These are phyloP conservation scores for Isichthys henryi DNA, from an alignment of 2,113 vertebrate genomes.

Conservation along the genomic window DNA sequence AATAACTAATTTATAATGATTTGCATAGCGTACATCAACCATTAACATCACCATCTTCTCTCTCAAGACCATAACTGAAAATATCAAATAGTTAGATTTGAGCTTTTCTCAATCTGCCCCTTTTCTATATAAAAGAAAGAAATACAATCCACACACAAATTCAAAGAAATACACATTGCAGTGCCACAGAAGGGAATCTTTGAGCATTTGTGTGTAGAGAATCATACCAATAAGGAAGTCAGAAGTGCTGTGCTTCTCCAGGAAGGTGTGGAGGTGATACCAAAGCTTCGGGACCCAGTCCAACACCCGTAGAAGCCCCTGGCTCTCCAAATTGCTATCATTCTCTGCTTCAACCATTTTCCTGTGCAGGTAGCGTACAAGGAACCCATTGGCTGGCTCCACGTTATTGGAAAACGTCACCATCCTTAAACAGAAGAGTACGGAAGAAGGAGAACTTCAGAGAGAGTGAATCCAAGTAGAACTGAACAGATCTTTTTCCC, in stretches of 20 bases:
- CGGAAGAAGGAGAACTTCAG: neutral
- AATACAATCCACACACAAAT: neutral
- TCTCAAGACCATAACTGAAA: neutral
- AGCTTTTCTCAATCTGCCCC: neutral
- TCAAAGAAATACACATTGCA: neutral
- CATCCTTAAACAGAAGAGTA: conserved; percentile 65
- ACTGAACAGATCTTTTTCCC: neutral
- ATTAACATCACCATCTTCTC: neutral
- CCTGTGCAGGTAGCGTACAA: conserved; percentile 83
- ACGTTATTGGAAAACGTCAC: conserved; percentile 93
- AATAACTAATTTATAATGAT: neutral
- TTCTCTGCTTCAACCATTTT: conserved; percentile 82
- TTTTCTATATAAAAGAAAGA: neutral
- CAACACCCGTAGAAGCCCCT: conserved; percentile 75
- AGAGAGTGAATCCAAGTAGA: neutral
- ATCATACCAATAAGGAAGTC: conserved; percentile 90
- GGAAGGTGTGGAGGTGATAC: conserved; percentile 92
- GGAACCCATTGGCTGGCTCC: conserved; percentile 88
- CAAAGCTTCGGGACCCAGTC: conserved; percentile 96
- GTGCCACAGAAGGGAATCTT: neutral
- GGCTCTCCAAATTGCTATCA: conserved; percentile 59
- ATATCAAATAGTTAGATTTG: neutral
- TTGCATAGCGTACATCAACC: neutral
- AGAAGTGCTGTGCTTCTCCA: conserved; percentile 94
- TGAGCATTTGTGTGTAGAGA: neutral